Conservation (phyloP, 2,797 vertebrate species). For the Acanthiza pusilla region DNA sequence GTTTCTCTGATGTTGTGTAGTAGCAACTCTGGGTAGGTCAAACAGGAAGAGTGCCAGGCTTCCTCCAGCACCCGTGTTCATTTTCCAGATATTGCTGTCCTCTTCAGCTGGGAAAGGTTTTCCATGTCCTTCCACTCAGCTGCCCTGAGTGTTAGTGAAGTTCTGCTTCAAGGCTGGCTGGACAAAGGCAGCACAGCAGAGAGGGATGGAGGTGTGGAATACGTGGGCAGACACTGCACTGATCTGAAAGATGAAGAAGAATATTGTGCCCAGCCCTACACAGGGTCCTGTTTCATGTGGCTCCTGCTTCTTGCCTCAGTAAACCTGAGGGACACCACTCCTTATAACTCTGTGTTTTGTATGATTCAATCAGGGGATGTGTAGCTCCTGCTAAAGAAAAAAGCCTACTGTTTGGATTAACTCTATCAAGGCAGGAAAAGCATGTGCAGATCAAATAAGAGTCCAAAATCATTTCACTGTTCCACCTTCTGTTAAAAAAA, state of each 20-base stretch:
- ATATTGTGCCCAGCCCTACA: not conserved
- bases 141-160: not conserved
- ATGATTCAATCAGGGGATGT: not conserved
- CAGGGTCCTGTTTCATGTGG: not conserved
- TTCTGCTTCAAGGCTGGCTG: not conserved
- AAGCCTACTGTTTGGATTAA: not conserved
- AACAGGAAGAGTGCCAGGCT: not conserved
- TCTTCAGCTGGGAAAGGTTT: not conserved
- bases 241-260: not conserved
- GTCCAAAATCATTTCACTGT: not conserved
- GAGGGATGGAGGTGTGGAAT: not conserved
- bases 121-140: not conserved
- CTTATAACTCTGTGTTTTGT: not conserved
- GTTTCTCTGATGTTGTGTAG: rapidly evolving
- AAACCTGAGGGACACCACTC: not conserved
- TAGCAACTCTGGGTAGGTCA: not conserved
- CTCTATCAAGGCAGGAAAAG: not conserved
- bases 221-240: not conserved
- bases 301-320: not conserved
- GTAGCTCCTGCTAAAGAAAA: not conserved
- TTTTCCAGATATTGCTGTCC: not conserved
- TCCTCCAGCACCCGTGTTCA: not conserved
- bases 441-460: not conserved
- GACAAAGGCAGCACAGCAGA: not conserved
- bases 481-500: not conserved